These are phyloP conservation scores for Alca torda DNA, from an alignment of 2,797 vertebrate species.

Conservation along the genomic window DNA sequence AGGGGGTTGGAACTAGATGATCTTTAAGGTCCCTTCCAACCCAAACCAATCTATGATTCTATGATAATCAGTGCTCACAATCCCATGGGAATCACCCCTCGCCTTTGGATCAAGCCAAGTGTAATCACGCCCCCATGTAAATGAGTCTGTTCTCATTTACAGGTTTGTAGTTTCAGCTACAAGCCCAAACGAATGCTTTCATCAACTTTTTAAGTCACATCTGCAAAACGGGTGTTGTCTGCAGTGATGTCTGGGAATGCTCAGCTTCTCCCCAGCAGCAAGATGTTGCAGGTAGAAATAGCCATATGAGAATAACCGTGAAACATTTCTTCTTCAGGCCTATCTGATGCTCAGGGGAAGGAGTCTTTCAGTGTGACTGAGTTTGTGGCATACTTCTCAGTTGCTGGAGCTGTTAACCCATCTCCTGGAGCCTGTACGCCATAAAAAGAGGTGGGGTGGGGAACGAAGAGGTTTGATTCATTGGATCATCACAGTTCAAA, in stretches of 20 bases:
- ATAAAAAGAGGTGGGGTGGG: not conserved
- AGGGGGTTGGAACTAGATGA: too few relatives aligned
- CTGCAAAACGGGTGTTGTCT: not conserved
- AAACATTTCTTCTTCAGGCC: not conserved
- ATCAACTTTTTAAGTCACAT: not conserved
- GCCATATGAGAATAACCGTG: not conserved
- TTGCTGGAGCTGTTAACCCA: not conserved
- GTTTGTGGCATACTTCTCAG: not conserved
- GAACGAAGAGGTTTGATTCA: conserved; percentile 37
- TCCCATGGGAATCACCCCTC: not conserved
- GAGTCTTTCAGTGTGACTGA: not conserved
- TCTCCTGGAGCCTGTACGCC: not conserved
- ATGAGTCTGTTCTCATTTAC: not conserved
- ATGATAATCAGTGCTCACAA: not conserved
- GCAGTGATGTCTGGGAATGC: not conserved
- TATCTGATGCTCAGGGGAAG: not conserved
- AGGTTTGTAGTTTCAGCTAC: not conserved
- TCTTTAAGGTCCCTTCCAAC: too few relatives aligned
- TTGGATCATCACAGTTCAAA: conserved; percentile 13
- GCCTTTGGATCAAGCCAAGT: not conserved
- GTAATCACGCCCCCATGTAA: not conserved
- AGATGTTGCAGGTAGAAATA: not conserved
- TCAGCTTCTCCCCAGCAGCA: not conserved
- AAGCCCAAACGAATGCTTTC: not conserved
- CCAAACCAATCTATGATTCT: too few relatives aligned